These are phyloP conservation scores for Silurus meridionalis DNA, from an alignment of 2,113 vertebrate species.

Conservation along the genomic window DNA sequence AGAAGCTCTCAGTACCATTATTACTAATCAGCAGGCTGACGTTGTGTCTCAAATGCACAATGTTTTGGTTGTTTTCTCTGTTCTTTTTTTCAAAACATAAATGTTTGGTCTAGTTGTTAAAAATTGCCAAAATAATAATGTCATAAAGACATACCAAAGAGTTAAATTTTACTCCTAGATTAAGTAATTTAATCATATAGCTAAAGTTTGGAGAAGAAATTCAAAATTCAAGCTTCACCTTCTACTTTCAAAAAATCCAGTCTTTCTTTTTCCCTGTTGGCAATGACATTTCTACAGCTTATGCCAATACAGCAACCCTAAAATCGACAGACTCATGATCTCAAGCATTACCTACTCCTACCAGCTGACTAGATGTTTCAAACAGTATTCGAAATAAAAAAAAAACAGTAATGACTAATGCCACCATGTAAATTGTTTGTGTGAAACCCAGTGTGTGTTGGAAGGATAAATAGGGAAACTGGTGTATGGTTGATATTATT, in stretches of 20 bases:
- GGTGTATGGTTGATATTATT: background rate
- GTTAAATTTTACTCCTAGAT: background rate
- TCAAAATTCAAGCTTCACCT: background rate
- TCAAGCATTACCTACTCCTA: background rate
- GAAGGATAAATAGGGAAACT: background rate
- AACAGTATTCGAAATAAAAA: background rate
- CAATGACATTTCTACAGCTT: background rate
- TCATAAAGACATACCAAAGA: background rate
- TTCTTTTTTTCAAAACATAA: background rate
- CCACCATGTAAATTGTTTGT: background rate
- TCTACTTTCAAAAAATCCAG: background rate
- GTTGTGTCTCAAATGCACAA: background rate
- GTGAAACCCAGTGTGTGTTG: background rate
- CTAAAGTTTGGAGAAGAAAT: background rate
- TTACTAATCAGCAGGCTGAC: background rate
- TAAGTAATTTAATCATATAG: background rate
- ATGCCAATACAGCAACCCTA: background rate
- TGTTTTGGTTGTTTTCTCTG: background rate
- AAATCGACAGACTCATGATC: background rate
- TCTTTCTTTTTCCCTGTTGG: background rate
- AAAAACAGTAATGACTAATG: too few relatives aligned
- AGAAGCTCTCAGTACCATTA: background rate
- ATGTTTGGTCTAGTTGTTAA: background rate
- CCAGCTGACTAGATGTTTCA: background rate
- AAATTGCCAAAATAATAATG: background rate